Conservation (phyloP, 2,888 invertebrate species). For the Sarcophaga carnaria region DNA sequence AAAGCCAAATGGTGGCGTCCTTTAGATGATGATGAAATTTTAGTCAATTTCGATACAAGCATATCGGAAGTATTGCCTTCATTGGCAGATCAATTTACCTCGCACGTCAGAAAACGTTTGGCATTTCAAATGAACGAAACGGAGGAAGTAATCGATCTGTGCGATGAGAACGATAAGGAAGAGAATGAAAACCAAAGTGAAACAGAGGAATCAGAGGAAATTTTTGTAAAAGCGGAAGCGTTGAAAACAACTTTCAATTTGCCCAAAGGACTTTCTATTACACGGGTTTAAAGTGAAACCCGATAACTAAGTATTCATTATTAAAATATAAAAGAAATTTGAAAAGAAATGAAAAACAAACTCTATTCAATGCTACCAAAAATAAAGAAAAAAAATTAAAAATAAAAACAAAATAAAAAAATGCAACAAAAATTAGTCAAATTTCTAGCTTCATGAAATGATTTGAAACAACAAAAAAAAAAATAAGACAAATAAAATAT, state of each 20-base stretch:
- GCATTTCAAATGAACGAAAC: conserved; percentile 70
- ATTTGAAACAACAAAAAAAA: conserved; percentile 2
- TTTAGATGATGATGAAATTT: conserved; percentile 78
- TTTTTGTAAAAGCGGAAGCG: background rate
- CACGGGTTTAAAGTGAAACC: conserved; percentile 40
- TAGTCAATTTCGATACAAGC: conserved; percentile 80
- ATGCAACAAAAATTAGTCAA: conserved; percentile 58
- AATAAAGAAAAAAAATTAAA: conserved; percentile 19
- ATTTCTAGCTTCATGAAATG: conserved; percentile 54
- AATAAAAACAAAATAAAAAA: background rate
- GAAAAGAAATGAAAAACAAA: conserved; percentile 5
- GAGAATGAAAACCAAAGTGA: background rate
- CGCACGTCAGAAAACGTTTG: conserved; percentile 67
- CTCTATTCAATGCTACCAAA: conserved; percentile 55
- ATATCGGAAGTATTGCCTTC: conserved; percentile 80
- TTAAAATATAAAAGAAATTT: background rate
- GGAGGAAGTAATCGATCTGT: conserved; percentile 67
- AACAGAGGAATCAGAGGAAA: background rate
- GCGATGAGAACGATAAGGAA: conserved; percentile 29
- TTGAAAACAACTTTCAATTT: conserved; percentile 39
- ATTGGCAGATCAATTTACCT: conserved; percentile 61
- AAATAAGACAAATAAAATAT: background rate
- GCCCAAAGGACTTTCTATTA: conserved; percentile 60
- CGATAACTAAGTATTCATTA: background rate
- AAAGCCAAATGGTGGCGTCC: conserved; percentile 77